These are phyloP conservation scores for Heliconius hortense DNA, from an alignment of 2,888 invertebrate genomes.

Conservation along the genomic window DNA sequence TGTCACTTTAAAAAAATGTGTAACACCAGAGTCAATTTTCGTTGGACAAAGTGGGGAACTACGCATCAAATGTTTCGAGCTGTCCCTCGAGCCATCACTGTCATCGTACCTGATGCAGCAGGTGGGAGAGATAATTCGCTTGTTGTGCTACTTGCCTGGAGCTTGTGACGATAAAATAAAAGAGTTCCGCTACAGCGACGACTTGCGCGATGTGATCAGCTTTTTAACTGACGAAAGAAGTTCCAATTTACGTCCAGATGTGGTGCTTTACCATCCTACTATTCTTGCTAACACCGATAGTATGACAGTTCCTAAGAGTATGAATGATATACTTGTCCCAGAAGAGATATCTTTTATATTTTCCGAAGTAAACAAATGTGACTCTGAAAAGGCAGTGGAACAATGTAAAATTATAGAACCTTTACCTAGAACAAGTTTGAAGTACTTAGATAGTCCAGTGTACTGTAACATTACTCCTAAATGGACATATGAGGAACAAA, in stretches of 20 bases:
- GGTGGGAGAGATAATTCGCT: slow-evolving; percentile 60
- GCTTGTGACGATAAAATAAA: slow-evolving; percentile 50
- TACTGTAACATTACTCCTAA: slow-evolving; percentile 67
- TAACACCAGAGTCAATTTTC: slow-evolving; percentile 60
- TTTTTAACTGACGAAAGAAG: slow-evolving; percentile 66
- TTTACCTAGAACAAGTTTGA: slow-evolving; percentile 58
- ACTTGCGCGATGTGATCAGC: slow-evolving; percentile 63
- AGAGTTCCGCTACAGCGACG: slow-evolving; percentile 66
- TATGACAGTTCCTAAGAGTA: slow-evolving; percentile 49
- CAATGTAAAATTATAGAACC: slow-evolving; percentile 60
- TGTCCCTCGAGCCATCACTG: slow-evolving; percentile 44
- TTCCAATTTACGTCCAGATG: slow-evolving; percentile 62
- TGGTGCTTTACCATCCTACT: slow-evolving; percentile 74
- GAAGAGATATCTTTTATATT: slow-evolving; percentile 46
- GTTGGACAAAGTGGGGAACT: slow-evolving; percentile 64
- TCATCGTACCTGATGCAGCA: slow-evolving; percentile 57
- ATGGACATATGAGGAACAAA: slow-evolving; percentile 46
- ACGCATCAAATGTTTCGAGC: slow-evolving; percentile 70
- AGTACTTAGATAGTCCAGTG: slow-evolving; percentile 60
- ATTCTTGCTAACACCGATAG: slow-evolving; percentile 70
- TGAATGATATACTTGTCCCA: slow-evolving; percentile 60
- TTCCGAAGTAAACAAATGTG: slow-evolving; percentile 69
- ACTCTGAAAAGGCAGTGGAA: slow-evolving; percentile 72
- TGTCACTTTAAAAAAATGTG: slow-evolving; percentile 60
- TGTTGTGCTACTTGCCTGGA: slow-evolving; percentile 53